These are phyloP conservation scores for Scarus forsteni DNA, from an alignment of 2,797 vertebrate genomes.

Conservation along the genomic window DNA sequence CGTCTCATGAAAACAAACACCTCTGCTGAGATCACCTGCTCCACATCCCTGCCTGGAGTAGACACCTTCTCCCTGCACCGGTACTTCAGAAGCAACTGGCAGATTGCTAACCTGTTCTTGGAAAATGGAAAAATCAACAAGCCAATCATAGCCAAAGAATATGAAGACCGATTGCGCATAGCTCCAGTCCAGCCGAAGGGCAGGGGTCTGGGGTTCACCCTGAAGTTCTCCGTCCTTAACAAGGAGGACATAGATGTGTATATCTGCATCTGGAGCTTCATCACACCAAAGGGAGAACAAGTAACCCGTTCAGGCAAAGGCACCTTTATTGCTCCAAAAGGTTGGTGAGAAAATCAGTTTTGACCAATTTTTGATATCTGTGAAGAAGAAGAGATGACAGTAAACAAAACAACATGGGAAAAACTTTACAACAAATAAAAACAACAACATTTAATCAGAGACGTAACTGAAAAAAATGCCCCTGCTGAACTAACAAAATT, in stretches of 20 bases:
- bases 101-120: conserved; percentile 41
- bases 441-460: too few species aligned
- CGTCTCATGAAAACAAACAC: conserved; percentile 52
- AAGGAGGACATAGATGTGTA: conserved; percentile 72
- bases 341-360: conserved; percentile 42
- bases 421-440: too few species aligned
- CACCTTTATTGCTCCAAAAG: conserved; percentile 70
- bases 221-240: conserved; percentile 57
- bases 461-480: too few species aligned
- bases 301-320: conserved; percentile 6
- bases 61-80: conserved; percentile 42
- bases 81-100: not conserved
- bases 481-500: too few species aligned
- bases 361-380: not conserved
- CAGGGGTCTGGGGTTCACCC: conserved; percentile 18
- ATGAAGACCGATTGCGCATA: conserved; percentile 12
- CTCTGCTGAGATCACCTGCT: conserved; percentile 65
- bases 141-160: accelerated
- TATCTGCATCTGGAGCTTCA: conserved; percentile 63
- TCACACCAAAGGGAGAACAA: accelerated
- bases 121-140: accelerated
- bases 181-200: accelerated
- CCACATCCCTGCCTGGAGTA: not conserved
- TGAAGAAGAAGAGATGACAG: too few species aligned
- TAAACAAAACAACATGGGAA: too few species aligned